These are phyloP conservation scores for Platycheirus albimanus DNA, from an alignment of 2,888 invertebrate species.

Conservation along the genomic window DNA sequence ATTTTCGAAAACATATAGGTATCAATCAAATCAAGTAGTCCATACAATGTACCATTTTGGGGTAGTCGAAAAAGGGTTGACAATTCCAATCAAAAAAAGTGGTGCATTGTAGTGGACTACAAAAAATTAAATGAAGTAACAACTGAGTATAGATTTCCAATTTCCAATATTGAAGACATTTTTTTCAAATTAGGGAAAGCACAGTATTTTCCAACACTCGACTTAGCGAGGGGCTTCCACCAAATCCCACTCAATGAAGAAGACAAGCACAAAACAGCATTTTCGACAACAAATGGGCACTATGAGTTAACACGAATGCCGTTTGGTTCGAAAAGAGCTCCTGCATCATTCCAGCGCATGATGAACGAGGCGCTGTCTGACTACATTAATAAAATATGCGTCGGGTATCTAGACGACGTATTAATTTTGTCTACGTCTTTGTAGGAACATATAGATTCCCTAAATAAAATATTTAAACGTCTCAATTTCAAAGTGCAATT, in stretches of 20 bases:
- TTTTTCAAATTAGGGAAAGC: constrained; percentile 27
- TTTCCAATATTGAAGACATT: constrained; percentile 34
- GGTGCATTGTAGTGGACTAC: no score
- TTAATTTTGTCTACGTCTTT: no score
- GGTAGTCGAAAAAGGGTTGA: constrained; percentile 43
- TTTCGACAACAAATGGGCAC: neutral
- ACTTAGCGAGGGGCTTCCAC: constrained; percentile 24
- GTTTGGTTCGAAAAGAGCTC: neutral
- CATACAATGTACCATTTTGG: constrained; percentile 47
- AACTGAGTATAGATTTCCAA: constrained; percentile 17
- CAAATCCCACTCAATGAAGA: constrained; percentile 14
- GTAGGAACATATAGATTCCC: no score
- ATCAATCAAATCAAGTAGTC: constrained; percentile 13
- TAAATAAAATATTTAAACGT: neutral
- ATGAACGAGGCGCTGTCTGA: neutral
- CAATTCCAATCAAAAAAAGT: constrained; percentile 30
- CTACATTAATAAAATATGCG: neutral
- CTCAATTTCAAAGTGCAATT: constrained; percentile 16
- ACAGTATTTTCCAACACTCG: neutral
- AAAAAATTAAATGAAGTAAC: constrained; percentile 26
- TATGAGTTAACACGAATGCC: neutral
- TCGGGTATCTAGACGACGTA: no score
- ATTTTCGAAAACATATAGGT: constrained; percentile 18
- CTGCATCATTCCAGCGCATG: constrained; percentile 1
- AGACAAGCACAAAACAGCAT: constrained; percentile 29